Evolutionary conservation across 2,113 vertebrate genomes (phyloP).

Genomic region (Microtus richardsoni): DNA sequence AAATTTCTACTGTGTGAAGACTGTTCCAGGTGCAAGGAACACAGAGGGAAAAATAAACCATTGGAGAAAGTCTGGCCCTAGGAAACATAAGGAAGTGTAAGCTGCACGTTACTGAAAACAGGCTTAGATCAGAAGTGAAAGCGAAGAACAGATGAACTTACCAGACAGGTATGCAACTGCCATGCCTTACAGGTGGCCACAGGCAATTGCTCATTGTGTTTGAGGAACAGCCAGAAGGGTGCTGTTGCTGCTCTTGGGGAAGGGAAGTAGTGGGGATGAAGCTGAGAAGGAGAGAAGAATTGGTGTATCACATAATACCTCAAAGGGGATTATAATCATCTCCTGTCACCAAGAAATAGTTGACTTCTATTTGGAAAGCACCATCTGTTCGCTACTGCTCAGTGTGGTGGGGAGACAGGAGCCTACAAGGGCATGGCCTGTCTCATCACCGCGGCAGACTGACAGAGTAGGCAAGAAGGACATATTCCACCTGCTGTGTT

Average conservation of each 20-base stretch:
- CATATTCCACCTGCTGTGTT: neutral
- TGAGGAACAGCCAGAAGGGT: neutral
- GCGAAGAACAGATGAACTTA: neutral
- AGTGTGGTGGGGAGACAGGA: neutral
- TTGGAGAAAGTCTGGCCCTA: neutral
- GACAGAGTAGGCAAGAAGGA: too few species aligned
- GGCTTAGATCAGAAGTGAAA: neutral
- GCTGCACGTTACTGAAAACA: neutral
- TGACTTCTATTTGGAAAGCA: neutral
- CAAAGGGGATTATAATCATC: neutral
- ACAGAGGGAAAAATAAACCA: conserved; percentile 25
- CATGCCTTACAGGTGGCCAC: neutral
- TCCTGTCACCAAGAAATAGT: neutral
- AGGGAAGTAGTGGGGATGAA: rapidly evolving
- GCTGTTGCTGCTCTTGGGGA: too few species aligned
- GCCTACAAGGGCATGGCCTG: neutral
- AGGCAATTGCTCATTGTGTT: neutral
- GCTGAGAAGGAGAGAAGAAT: too few species aligned
- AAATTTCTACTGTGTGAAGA: neutral
- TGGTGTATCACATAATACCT: too few species aligned
- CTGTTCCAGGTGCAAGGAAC: neutral
- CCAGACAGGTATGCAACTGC: neutral
- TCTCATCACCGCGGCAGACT: neutral
- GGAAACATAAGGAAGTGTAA: neutral
- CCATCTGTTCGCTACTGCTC: too few species aligned